Percentiles rank a stretch among this genome's conserved stretches.
phyloP scores from a whole-genome alignment of 1,140 invertebrate genomes.

The Zaprionus inermis region DNA sequence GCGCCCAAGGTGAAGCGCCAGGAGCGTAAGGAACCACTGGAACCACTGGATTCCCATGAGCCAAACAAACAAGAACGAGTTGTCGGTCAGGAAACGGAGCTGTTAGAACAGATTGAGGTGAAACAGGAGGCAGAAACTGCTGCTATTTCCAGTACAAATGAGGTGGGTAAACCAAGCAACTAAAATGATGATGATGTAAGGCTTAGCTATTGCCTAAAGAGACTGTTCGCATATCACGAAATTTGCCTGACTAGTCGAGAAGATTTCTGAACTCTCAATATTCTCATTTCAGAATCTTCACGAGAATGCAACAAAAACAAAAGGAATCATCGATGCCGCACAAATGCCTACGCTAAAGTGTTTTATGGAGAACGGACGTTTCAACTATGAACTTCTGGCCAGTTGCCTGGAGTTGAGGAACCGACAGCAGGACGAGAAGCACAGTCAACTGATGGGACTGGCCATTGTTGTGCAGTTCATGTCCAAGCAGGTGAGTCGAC shows the following conservation, averaged over 20 bases:
- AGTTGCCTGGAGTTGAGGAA: slow-evolving; percentile 49
- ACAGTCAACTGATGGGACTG: slow-evolving; percentile 56
- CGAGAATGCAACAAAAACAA: not conserved
- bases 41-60: not conserved
- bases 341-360: slow-evolving; percentile 55
- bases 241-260: not conserved
- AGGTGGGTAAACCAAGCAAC: slow-evolving; percentile 2
- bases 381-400: slow-evolving; percentile 46
- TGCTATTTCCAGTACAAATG: slow-evolving; percentile 14
- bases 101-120: not conserved
- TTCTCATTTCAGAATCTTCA: not conserved
- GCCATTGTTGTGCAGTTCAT: slow-evolving; percentile 65
- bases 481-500: slow-evolving; percentile 60
- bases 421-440: slow-evolving; percentile 34
- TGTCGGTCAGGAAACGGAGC: not conserved
- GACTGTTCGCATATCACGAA: not conserved
- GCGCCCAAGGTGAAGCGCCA: slow-evolving; percentile 60
- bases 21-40: slow-evolving; percentile 12
- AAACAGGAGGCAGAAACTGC: slow-evolving; percentile 6
- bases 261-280: not conserved
- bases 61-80: slow-evolving; percentile 1
- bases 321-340: slow-evolving; percentile 31
- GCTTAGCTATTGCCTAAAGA: no score
- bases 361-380: slow-evolving; percentile 42
- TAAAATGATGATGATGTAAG: not conserved